Conservation (phyloP, 1,140 invertebrate genomes). For the Bombyx mandarina region DNA sequence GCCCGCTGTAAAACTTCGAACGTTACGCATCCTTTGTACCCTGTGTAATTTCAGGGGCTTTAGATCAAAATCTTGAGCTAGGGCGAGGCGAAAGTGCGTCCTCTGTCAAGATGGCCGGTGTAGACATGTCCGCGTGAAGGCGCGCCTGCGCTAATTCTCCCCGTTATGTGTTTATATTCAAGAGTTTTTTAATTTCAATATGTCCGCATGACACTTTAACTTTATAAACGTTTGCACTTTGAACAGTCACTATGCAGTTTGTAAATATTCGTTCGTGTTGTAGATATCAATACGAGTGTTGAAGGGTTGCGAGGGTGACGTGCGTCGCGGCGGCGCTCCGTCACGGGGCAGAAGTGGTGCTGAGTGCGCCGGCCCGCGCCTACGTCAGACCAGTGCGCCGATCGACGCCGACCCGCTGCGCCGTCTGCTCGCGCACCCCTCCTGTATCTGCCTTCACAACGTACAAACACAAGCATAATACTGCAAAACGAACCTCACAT, state of each 20-base stretch:
- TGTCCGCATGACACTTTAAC: slow-evolving; percentile 23
- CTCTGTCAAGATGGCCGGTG: slow-evolving; percentile 61
- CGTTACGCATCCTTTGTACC: slow-evolving; percentile 36
- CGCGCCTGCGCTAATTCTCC: slow-evolving; percentile 62
- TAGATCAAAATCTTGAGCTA: slow-evolving; percentile 35
- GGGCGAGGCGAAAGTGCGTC: slow-evolving; percentile 66
- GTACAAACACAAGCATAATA: slow-evolving; percentile 41
- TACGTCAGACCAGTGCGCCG: slow-evolving; percentile 61
- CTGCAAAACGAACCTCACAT: slow-evolving; percentile 35
- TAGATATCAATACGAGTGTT: slow-evolving; percentile 21
- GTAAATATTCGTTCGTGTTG: slow-evolving; percentile 18
- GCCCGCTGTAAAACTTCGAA: slow-evolving; percentile 36
- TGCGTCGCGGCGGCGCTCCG: slow-evolving; percentile 26
- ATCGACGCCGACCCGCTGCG: slow-evolving; percentile 41
- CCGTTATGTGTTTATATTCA: slow-evolving; percentile 62
- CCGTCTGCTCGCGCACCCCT: slow-evolving; percentile 21
- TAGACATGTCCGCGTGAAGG: slow-evolving; percentile 53
- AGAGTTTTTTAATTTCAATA: slow-evolving; percentile 26
- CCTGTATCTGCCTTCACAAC: slow-evolving; percentile 40
- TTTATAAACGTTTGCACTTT: slow-evolving; percentile 18
- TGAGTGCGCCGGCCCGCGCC: slow-evolving; percentile 42
- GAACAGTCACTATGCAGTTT: slow-evolving; percentile 16
- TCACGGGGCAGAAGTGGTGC: slow-evolving; percentile 18
- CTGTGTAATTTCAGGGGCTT: slow-evolving; percentile 17
- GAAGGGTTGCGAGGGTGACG: slow-evolving; percentile 27